These are phyloP conservation scores for Accipiter cooperii DNA, from an alignment of 2,113 vertebrate species.

Conservation along the genomic window DNA sequence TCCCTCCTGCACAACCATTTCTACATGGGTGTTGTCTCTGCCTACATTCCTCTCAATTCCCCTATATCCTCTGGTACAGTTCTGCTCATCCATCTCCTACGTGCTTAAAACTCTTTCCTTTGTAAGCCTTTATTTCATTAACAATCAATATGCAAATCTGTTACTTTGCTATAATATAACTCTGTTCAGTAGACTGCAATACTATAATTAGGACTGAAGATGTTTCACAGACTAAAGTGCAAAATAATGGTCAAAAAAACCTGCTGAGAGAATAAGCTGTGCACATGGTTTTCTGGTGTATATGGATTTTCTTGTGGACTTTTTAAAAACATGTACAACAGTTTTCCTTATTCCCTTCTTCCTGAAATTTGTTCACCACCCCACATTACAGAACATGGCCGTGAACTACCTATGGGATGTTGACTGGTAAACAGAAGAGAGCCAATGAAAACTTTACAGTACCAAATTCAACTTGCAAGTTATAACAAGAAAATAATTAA, in stretches of 20 bases:
- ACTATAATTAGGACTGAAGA: not conserved
- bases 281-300: not conserved
- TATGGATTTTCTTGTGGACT: not conserved
- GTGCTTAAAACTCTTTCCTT: not conserved
- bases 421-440: not conserved
- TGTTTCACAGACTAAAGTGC: not conserved
- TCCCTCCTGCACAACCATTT: not conserved
- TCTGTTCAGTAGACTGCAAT: not conserved
- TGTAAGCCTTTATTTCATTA: not conserved
- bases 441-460: not conserved
- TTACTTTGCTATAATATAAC: not conserved
- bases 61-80: not conserved
- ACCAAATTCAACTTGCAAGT: not conserved
- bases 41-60: not conserved
- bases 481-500: not conserved
- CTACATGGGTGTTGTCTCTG: not conserved
- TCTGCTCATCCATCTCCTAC: not conserved
- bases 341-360: not conserved
- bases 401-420: accelerated
- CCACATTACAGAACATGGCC: not conserved
- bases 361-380: not conserved
- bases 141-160: not conserved
- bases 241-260: not conserved
- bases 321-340: not conserved
- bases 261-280: not conserved